Conservation (phyloP, 2,113 vertebrate genomes). For the Etia nguti region DNA sequence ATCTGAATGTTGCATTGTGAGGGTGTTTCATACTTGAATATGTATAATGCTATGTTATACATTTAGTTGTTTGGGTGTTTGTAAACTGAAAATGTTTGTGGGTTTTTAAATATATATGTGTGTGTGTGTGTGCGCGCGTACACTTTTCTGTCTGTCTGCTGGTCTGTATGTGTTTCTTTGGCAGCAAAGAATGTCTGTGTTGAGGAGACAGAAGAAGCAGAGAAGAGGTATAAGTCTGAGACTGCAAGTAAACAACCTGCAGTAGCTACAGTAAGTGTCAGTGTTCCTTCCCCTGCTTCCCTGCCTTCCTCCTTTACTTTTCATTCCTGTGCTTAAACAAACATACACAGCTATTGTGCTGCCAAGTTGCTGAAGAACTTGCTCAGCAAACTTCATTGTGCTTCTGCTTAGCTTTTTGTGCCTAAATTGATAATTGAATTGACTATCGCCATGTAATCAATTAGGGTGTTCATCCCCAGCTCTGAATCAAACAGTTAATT, state of each 20-base stretch:
- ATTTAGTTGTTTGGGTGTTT: background rate
- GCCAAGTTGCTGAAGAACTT: conserved; percentile 32
- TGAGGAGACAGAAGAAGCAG: conserved; percentile 39
- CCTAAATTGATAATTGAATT: conserved; percentile 71
- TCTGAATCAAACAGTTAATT: conserved; percentile 68
- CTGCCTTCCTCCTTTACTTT: conserved; percentile 29
- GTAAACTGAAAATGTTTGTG: conserved; percentile 4
- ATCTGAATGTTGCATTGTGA: background rate
- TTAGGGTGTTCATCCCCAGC: conserved; percentile 59
- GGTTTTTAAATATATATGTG: background rate
- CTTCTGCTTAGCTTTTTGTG: conserved; percentile 37
- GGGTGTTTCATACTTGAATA: background rate
- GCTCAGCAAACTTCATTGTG: conserved; percentile 36
- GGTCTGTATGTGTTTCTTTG: conserved; percentile 1
- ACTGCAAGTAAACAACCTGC: conserved; percentile 61
- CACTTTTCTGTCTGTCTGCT: background rate
- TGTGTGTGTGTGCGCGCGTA: background rate
- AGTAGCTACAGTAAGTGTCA: conserved; percentile 54
- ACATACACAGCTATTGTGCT: conserved; percentile 32
- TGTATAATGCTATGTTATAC: background rate
- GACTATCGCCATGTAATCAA: conserved; percentile 69
- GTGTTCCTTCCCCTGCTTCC: conserved; percentile 14
- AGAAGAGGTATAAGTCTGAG: conserved; percentile 43
- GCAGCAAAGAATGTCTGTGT: conserved; percentile 28
- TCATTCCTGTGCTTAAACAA: conserved; percentile 43